Conservation (phyloP, 2,888 invertebrate species). For the Ichneumon xanthorius region DNA sequence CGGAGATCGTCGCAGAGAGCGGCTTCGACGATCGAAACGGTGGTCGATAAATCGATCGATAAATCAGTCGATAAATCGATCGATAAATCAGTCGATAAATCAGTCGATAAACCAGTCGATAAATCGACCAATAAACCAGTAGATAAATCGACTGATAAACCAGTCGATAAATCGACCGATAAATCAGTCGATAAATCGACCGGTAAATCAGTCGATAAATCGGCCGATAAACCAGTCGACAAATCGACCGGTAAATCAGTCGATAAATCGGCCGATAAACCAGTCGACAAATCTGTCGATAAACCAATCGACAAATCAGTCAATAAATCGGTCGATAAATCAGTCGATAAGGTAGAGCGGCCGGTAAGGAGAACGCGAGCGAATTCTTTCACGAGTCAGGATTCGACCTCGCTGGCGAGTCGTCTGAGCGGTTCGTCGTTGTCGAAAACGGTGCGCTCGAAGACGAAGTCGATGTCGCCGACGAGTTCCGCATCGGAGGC, state of each 20-base stretch:
- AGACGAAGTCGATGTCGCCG: conserved; percentile 3
- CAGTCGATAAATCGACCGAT: too few species aligned
- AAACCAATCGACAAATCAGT: background rate
- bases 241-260: background rate
- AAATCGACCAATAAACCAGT: background rate
- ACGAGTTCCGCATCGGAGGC: conserved; percentile 50
- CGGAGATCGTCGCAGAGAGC: conserved; percentile 8
- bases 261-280: background rate
- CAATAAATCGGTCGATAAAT: background rate
- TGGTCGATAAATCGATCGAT: background rate
- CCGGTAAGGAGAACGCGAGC: conserved; percentile 35
- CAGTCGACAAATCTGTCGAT: background rate
- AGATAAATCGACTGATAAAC: background rate
- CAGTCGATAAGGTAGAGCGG: background rate
- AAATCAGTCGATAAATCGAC: too few species aligned
- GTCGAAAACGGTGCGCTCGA: background rate
- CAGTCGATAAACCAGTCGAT: background rate
- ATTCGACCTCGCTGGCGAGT: background rate
- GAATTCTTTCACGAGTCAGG: conserved; percentile 43
- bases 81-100: background rate
- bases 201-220: too few species aligned
- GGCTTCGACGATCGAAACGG: background rate
- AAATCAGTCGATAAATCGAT: background rate
- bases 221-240: too few species aligned
- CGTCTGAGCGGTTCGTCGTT: background rate